Percentiles rank a stretch among this genome's conserved stretches.
Conservation (phyloP, 2,888 invertebrate species). For the Pandemis cinnamomeana region DNA sequence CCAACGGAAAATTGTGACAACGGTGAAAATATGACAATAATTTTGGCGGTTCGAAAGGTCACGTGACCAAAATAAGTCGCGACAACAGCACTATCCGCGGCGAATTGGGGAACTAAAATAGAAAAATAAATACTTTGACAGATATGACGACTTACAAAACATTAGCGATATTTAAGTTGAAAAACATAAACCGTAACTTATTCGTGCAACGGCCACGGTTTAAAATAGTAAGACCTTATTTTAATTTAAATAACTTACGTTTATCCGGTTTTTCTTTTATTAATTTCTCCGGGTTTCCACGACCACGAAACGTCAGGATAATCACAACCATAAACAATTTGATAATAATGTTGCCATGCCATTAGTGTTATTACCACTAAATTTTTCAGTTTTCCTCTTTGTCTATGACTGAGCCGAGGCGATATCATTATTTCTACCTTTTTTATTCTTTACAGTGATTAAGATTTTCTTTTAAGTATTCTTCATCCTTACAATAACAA, state of each 20-base stretch:
- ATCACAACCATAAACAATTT: conserved; percentile 29
- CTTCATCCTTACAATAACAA: too few relatives aligned
- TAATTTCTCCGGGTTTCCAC: conserved; percentile 29
- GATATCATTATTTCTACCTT: too few relatives aligned
- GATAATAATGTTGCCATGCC: conserved; percentile 25
- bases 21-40: conserved; percentile 72
- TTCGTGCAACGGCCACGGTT: conserved; percentile 4
- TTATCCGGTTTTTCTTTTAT: conserved; percentile 8
- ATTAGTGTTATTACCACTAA: too few relatives aligned
- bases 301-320: conserved; percentile 22
- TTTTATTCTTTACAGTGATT: too few relatives aligned
- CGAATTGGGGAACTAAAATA: conserved; percentile 54
- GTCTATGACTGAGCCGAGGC: too few relatives aligned
- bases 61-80: conserved; percentile 76
- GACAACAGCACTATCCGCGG: conserved; percentile 54
- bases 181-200: conserved; percentile 14
- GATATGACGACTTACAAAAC: conserved; percentile 48
- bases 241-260: conserved; percentile 23
- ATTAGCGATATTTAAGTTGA: conserved; percentile 8
- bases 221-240: neutral
- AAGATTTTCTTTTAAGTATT: too few relatives aligned
- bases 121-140: conserved; percentile 59
- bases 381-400: too few relatives aligned
- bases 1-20: conserved; percentile 53
- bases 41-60: conserved; percentile 81